Evolutionary conservation across 2,888 invertebrate species (phyloP), one percentile per base, ranked within the genome.

Genomic region (Lamproptera curius): DNA sequence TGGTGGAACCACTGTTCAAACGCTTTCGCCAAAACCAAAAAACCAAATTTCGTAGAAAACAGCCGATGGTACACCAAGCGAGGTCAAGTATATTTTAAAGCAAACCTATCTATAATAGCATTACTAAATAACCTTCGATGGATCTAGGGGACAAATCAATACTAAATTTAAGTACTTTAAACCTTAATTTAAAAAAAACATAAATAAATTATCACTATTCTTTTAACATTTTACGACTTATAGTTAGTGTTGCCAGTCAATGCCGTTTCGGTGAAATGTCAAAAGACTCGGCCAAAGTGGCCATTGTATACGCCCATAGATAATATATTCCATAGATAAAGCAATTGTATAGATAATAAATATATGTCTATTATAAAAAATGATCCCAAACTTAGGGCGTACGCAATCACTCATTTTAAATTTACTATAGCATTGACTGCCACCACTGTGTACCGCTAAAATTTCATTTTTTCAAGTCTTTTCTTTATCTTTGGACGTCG

Each of bases 391-490:
- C n/a, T 2, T 10, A 2, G n/a, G 28, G 10, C 28, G 28, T 28
- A 28, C 10, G 3, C 8, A 10, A 6, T 20, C 20, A 20, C 20
- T 6, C 6, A 20, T 16, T 28, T 10, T 28, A 28, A 10, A 10
- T 38, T 38, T 9, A 1, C 6, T 14, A 16, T 17, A 9, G 1
- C 2, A 40, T 16, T 8, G 17, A 35, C 28, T 35, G 35, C 20
- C 39, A 45, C 15, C 33, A 23, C 31, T 23, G 17, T 35, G 52
- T 49, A 65, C 62, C 67, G 65, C 73, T 74, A 70, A 70, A 78
- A 74, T 82, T 84, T 80, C 70, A 73, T 73, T 69, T n/a, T n/a
- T 66, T 79, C 63, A 85, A 85, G 85, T 85, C 86, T 85, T 86
- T 85, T 84, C 73, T 63, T 67, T 73, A 63, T 59, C 59, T 60